Conservation (phyloP, 2,888 invertebrate genomes). For the Alitta virens region DNA sequence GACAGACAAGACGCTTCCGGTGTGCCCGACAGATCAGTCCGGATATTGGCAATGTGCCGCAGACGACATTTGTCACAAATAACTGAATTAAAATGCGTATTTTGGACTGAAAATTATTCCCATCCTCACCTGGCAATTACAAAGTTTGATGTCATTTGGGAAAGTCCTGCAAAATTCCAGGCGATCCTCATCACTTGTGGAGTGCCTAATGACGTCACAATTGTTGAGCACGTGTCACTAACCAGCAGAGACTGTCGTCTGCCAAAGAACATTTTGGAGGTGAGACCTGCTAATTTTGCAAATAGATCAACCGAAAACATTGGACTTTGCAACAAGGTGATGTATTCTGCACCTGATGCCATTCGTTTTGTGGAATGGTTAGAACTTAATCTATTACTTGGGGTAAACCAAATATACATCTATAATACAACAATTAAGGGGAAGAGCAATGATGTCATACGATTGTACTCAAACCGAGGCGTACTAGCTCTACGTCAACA, state of each 20-base stretch:
- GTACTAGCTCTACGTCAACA: background rate
- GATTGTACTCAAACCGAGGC: background rate
- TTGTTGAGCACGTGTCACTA: background rate
- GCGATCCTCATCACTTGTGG: background rate
- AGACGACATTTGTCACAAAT: too few species aligned
- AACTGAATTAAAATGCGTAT: too few species aligned
- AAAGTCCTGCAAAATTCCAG: background rate
- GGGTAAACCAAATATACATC: constrained; percentile 4
- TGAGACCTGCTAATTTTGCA: too few species aligned
- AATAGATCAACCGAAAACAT: too few species aligned
- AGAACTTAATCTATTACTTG: constrained; percentile 8
- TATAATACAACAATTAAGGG: constrained; percentile 1
- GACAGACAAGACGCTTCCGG: background rate
- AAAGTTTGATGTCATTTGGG: background rate
- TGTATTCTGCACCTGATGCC: constrained; percentile 6
- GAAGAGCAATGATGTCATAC: background rate
- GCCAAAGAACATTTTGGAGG: too few species aligned
- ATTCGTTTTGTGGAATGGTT: constrained; percentile 10
- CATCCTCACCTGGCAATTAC: background rate
- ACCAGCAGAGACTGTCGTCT: too few species aligned
- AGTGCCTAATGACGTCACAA: background rate
- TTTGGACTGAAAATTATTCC: too few species aligned
- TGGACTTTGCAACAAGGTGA: constrained; percentile 7
- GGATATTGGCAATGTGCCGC: too few species aligned
- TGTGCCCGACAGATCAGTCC: too few species aligned